Evolutionary conservation across 2,888 invertebrate species (phyloP).

Genomic region (Cantharis rufa): DNA sequence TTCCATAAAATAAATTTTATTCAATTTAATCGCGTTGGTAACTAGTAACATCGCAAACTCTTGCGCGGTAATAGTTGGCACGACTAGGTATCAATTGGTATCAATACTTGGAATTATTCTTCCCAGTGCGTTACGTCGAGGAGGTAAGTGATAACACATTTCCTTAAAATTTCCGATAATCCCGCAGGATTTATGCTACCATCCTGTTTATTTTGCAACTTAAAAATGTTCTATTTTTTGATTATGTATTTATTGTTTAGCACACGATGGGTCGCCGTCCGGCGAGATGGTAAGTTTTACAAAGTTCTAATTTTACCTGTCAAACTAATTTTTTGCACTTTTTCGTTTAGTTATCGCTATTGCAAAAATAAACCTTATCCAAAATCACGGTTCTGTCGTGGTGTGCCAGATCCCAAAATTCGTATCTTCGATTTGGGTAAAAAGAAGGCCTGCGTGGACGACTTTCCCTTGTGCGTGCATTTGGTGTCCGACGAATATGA

Average conservation of each 20-base stretch:
- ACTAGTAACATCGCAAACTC: neutral
- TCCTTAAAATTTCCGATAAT: neutral
- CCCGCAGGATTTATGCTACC: neutral
- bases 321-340: neutral
- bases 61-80: neutral
- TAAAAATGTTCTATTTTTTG: neutral
- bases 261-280: conserved; percentile 95
- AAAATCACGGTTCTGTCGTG: conserved; percentile 99
- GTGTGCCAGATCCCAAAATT: conserved; percentile 99
- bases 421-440: conserved; percentile 99
- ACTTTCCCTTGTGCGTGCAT: conserved; percentile 98
- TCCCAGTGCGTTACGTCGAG: neutral
- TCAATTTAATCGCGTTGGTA: neutral
- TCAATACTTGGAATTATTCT: neutral
- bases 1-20: neutral
- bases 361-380: conserved; percentile 99
- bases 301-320: neutral
- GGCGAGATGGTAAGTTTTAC: conserved; percentile 88
- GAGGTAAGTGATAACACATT: neutral
- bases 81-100: too few relatives aligned
- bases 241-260: conserved; percentile 41
- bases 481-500: conserved; percentile 99
- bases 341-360: conserved; percentile 85
- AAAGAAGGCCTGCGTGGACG: conserved; percentile 95
- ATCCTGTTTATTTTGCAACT: neutral